phyloP scores from a whole-genome alignment of 2,113 vertebrate genomes.

The Psammodynastes pulverulentus region DNA sequence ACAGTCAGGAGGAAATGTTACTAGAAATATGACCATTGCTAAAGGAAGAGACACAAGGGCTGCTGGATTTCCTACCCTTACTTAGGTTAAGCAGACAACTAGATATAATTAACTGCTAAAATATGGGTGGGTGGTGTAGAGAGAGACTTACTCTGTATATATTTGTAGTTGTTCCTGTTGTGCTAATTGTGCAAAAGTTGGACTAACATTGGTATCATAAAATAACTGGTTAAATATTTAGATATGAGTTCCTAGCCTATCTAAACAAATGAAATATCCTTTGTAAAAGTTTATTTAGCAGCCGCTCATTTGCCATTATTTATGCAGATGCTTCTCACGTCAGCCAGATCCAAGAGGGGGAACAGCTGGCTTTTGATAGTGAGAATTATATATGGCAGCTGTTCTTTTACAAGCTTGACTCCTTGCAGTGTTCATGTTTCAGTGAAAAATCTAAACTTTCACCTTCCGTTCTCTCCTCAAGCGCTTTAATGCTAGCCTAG shows the following conservation, averaged over 20 bases:
- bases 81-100: not conserved
- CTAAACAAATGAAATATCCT: not conserved
- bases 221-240: not conserved
- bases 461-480: not conserved
- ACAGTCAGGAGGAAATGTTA: not conserved
- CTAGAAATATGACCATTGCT: not conserved
- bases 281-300: not conserved
- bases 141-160: not conserved
- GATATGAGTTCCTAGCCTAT: not conserved
- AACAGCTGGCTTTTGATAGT: not conserved
- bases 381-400: not conserved
- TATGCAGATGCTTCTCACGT: not conserved
- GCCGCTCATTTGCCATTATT: no score
- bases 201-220: not conserved
- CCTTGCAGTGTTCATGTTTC: not conserved
- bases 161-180: not conserved
- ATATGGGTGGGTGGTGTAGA: not conserved
- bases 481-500: not conserved
- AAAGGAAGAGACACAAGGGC: not conserved
- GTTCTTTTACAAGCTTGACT: not conserved
- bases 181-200: not conserved
- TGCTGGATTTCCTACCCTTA: not conserved
- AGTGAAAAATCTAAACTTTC: not conserved
- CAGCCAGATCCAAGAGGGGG: not conserved
- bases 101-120: not conserved